Conservation (phyloP, 2,797 vertebrate species). For the Acanthurus leucopareius region DNA sequence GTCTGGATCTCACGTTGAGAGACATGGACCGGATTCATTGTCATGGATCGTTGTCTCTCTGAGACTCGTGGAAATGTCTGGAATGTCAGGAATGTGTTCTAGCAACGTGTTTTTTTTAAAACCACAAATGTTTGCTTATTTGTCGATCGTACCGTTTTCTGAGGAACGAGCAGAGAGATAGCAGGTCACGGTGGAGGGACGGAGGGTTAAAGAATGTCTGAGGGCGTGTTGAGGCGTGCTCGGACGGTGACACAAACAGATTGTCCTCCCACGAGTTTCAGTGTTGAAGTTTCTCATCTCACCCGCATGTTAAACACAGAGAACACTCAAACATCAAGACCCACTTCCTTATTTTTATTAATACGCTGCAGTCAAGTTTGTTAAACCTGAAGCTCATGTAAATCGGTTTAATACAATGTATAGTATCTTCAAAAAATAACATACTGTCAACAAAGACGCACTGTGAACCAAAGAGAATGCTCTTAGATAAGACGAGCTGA, state of each 20-base stretch:
- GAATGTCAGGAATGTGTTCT: conserved; percentile 57
- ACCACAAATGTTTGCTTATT: background rate
- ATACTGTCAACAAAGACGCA: background rate
- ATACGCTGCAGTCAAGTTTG: background rate
- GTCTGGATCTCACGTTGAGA: background rate
- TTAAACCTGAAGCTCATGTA: background rate
- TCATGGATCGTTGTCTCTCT: background rate
- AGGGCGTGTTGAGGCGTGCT: conserved; percentile 5
- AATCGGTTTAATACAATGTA: background rate
- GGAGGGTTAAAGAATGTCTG: background rate
- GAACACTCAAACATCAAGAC: background rate
- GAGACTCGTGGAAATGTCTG: background rate
- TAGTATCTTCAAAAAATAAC: background rate
- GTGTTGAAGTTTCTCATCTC: background rate
- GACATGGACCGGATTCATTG: background rate
- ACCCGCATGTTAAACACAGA: background rate
- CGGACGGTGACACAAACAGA: background rate
- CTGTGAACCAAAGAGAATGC: background rate
- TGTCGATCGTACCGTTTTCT: background rate
- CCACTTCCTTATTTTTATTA: background rate
- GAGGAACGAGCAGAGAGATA: background rate
- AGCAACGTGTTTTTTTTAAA: background rate
- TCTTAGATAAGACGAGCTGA: conserved; percentile 14
- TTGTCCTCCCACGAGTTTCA: conserved; percentile 5
- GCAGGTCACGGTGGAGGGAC: background rate